These are phyloP conservation scores for Mormyrops attenuatus DNA, from an alignment of 2,797 vertebrate genomes.

Conservation along the genomic window DNA sequence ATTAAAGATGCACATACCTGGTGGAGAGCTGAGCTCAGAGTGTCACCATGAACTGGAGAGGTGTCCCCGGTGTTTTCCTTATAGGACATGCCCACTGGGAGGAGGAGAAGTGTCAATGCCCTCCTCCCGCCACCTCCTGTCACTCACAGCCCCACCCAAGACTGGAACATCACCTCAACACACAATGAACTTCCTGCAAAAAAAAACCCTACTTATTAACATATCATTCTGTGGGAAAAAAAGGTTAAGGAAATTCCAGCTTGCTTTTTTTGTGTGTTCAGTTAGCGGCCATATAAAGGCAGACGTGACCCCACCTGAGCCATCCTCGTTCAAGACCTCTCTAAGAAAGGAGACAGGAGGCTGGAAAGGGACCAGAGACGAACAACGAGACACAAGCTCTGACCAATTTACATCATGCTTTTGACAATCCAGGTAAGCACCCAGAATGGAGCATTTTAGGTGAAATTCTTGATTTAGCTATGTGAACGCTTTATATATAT, in stretches of 20 bases:
- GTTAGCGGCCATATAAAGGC: slow-evolving; percentile 48
- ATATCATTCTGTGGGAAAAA: slow-evolving; percentile 6
- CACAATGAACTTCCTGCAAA: slow-evolving; percentile 20
- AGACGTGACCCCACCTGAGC: slow-evolving; percentile 18
- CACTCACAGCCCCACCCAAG: neutral
- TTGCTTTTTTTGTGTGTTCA: slow-evolving; percentile 23
- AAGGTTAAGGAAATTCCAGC: slow-evolving; percentile 5
- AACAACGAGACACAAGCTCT: slow-evolving; percentile 13
- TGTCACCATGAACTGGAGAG: slow-evolving; percentile 28
- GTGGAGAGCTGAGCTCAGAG: slow-evolving; percentile 30
- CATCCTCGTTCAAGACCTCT: slow-evolving; percentile 23
- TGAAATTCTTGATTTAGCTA: neutral
- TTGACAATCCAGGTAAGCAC: slow-evolving; percentile 45
- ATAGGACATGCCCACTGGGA: slow-evolving; percentile 33
- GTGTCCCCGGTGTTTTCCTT: slow-evolving; percentile 31
- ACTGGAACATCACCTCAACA: neutral
- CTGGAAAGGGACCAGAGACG: neutral
- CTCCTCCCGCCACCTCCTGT: neutral
- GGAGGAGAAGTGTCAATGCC: neutral
- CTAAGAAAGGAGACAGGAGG: neutral
- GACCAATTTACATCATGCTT: slow-evolving; percentile 49
- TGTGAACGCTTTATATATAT: neutral
- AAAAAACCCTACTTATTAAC: slow-evolving; percentile 26
- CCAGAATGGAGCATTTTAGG: neutral
- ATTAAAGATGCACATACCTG: slow-evolving; percentile 45